Evolutionary conservation across 2,888 invertebrate species (phyloP).

Genomic region (Chorisops tibialis): DNA sequence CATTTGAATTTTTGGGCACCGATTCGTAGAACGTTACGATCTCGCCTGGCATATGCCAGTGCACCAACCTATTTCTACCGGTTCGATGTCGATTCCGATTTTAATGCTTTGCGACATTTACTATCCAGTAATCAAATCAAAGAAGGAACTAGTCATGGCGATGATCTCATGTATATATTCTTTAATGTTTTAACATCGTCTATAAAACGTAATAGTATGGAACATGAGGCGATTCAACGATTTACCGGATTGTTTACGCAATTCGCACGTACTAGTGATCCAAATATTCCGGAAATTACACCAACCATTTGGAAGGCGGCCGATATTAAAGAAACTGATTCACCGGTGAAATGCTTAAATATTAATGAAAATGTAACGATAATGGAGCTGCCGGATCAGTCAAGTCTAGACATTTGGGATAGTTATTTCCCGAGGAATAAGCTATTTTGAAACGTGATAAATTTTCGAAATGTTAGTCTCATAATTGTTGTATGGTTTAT

Average conservation of each 20-base stretch:
- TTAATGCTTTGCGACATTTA: too few relatives aligned
- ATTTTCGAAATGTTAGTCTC: too few relatives aligned
- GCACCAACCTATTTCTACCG: slow-evolving; percentile 49
- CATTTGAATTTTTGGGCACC: slow-evolving; percentile 51
- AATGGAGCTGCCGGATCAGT: too few relatives aligned
- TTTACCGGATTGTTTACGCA: slow-evolving; percentile 45
- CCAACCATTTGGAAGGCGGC: slow-evolving; percentile 42
- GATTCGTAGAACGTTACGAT: slow-evolving; percentile 46
- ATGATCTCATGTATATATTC: slow-evolving; percentile 50
- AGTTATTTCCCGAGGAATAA: slow-evolving; percentile 43
- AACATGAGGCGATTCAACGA: slow-evolving; percentile 47
- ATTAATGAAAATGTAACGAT: slow-evolving; percentile 47
- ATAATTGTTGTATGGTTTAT: too few relatives aligned
- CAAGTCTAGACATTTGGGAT: slow-evolving; percentile 48
- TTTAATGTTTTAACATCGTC: slow-evolving; percentile 47
- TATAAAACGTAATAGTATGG: slow-evolving; percentile 43
- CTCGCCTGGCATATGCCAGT: slow-evolving; percentile 41
- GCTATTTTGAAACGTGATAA: too few relatives aligned
- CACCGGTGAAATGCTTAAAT: slow-evolving; percentile 49
- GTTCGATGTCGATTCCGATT: slow-evolving; percentile 50
- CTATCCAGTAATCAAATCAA: too few relatives aligned
- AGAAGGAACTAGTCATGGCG: slow-evolving; percentile 50
- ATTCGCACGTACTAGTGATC: slow-evolving; percentile 47
- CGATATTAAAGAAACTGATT: slow-evolving; percentile 37
- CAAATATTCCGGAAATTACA: slow-evolving; percentile 38